phyloP scores from a whole-genome alignment of 1,140 invertebrate species.

The Venustaconcha ellipsiformis region DNA sequence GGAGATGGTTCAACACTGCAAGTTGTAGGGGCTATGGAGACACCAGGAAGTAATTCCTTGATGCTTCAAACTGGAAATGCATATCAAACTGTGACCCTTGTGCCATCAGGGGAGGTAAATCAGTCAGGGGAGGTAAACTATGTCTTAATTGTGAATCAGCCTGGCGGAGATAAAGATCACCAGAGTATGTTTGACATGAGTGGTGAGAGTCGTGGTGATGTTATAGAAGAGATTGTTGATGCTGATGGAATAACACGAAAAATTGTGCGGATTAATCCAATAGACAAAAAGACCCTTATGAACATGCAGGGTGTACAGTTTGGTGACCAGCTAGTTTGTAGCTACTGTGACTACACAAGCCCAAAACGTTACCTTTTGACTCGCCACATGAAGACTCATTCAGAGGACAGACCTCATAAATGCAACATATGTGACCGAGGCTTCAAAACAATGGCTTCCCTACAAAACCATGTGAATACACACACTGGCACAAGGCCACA shows the following conservation, averaged over 20 bases:
- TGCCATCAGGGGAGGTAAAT: constrained; percentile 81
- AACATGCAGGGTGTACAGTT: constrained; percentile 3
- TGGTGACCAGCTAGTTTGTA: constrained; percentile 79
- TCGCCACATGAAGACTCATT: constrained; percentile 96
- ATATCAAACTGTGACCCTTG: constrained; percentile 88
- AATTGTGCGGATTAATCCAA: constrained; percentile 71
- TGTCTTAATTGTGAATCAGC: constrained; percentile 87
- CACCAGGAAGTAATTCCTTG: background rate
- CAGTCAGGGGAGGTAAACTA: constrained; percentile 83
- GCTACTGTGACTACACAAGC: constrained; percentile 91
- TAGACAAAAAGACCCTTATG: background rate
- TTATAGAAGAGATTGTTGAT: constrained; percentile 72
- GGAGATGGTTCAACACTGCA: constrained; percentile 4
- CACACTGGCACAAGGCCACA: constrained; percentile 94
- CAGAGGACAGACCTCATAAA: constrained; percentile 93
- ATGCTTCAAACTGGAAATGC: too few relatives aligned
- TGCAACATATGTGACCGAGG: constrained; percentile 94
- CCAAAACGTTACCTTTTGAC: constrained; percentile 89
- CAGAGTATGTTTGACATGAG: constrained; percentile 22
- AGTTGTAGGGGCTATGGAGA: constrained; percentile 5
- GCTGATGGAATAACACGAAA: constrained; percentile 73
- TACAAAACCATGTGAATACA: constrained; percentile 97
- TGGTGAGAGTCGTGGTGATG: constrained; percentile 56
- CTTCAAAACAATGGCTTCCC: constrained; percentile 93
- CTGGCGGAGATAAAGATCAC: constrained; percentile 64